phyloP scores from a whole-genome alignment of 2,888 invertebrate species.

The Cetonia aurata region DNA sequence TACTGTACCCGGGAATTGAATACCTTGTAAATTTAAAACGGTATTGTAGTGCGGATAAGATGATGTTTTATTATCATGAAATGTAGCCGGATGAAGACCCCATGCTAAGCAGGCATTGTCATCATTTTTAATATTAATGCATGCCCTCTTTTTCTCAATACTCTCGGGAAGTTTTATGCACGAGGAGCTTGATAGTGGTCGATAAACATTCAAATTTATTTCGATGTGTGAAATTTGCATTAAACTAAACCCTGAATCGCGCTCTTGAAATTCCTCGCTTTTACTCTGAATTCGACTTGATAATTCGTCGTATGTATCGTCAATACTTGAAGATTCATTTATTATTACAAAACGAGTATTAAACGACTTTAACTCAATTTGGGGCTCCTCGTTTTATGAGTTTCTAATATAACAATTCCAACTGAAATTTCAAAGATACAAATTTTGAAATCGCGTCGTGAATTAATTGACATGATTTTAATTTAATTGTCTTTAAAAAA shows the following conservation, averaged over 20 bases:
- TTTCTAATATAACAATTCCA: background rate
- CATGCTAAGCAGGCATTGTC: slow-evolving; percentile 50
- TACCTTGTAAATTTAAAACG: too few species aligned
- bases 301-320: background rate
- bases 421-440: background rate
- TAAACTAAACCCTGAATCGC: background rate
- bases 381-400: background rate
- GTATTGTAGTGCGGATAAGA: too few species aligned
- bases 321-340: background rate
- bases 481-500: background rate
- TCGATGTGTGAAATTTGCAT: background rate
- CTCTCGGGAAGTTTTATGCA: slow-evolving; percentile 43
- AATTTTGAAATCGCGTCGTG: background rate
- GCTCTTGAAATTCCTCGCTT: slow-evolving; percentile 3
- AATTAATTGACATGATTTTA: slow-evolving; percentile 1
- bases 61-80: too few species aligned
- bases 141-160: slow-evolving; percentile 45
- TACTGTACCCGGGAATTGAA: too few species aligned
- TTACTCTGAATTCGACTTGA: background rate
- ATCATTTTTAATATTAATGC: slow-evolving; percentile 49
- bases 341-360: background rate
- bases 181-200: slow-evolving; percentile 41
- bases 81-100: too few species aligned
- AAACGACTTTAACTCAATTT: background rate
- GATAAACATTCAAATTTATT: slow-evolving; percentile 43